A percentile compares a stretch with the other conserved stretches of the same genome.
Evolutionary conservation across 2,797 vertebrate genomes (phyloP).

Genomic region (Calcarius lapponicus): DNA sequence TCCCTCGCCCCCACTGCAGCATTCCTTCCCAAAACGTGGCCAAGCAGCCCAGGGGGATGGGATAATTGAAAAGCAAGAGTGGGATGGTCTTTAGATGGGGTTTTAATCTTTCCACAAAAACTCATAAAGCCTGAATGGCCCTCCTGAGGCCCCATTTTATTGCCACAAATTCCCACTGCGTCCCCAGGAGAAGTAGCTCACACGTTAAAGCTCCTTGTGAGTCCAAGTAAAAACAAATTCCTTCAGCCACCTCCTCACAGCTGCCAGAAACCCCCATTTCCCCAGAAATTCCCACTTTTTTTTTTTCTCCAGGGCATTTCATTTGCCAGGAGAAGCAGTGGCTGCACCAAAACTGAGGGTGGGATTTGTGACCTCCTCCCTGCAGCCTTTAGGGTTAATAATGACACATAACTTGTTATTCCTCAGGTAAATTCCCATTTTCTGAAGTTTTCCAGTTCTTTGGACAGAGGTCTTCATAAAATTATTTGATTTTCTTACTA

Average conservation of each 20-base stretch:
- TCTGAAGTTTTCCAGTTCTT: not conserved
- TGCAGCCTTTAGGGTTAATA: not conserved
- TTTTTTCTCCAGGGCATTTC: not conserved
- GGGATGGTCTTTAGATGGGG: not conserved
- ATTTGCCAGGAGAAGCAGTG: not conserved
- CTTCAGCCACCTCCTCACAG: not conserved
- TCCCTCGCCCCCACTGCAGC: not conserved
- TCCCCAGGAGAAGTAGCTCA: conserved; percentile 34
- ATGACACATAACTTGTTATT: not conserved
- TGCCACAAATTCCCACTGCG: conserved; percentile 6
- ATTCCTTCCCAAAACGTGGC: not conserved
- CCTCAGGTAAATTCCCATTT: not conserved
- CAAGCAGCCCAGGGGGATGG: not conserved
- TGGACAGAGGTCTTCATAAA: not conserved
- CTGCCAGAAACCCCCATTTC: not conserved
- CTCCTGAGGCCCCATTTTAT: conserved; percentile 22
- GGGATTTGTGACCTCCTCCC: not conserved
- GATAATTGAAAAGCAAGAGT: not conserved
- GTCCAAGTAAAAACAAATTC: conserved; percentile 17
- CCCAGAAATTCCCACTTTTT: not conserved
- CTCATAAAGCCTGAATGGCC: conserved; percentile 35
- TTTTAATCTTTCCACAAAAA: conserved; percentile 50
- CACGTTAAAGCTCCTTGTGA: conserved; percentile 1
- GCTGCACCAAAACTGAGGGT: not conserved
- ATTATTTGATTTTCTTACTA: not conserved